Evolutionary conservation across 2,113 vertebrate genomes (phyloP).

Genomic region (Paralichthys olivaceus): DNA sequence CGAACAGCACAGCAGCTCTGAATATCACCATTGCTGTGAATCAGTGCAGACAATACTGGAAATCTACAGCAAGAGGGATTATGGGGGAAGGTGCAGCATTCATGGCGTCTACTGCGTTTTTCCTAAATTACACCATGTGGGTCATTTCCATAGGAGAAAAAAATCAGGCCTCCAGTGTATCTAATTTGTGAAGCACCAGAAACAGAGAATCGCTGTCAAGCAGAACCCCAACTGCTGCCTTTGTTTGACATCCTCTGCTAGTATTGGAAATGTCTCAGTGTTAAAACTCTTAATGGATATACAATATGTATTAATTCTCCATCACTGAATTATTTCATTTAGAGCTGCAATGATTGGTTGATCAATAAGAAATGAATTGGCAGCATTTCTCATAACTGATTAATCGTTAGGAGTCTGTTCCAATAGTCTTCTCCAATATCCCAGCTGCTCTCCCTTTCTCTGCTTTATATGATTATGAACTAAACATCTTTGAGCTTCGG

Average conservation of each 20-base stretch:
- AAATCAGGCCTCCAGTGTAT: conserved; percentile 57
- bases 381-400: too few species aligned
- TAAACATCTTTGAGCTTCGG: background rate
- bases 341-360: background rate
- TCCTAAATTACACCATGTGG: conserved; percentile 70
- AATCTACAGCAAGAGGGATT: conserved; percentile 58
- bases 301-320: background rate
- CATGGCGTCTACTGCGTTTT: conserved; percentile 65
- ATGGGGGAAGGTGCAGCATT: conserved; percentile 50
- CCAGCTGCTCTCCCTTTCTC: background rate
- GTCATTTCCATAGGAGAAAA: conserved; percentile 65
- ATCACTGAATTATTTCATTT: background rate
- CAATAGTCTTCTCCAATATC: background rate
- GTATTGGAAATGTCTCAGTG: conserved; percentile 25
- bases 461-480: background rate
- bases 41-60: conserved; percentile 35
- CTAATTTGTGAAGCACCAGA: conserved; percentile 74
- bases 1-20: conserved; percentile 15
- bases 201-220: conserved; percentile 61
- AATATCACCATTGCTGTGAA: conserved; percentile 12
- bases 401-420: background rate
- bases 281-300: conserved; percentile 1
- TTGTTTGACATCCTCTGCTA: conserved; percentile 54
- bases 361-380: background rate
- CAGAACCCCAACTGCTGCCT: conserved; percentile 51